Evolutionary conservation across 2,888 invertebrate genomes (phyloP), one percentile per base, ranked within the genome.

Genomic region (Philonicus albiceps): DNA sequence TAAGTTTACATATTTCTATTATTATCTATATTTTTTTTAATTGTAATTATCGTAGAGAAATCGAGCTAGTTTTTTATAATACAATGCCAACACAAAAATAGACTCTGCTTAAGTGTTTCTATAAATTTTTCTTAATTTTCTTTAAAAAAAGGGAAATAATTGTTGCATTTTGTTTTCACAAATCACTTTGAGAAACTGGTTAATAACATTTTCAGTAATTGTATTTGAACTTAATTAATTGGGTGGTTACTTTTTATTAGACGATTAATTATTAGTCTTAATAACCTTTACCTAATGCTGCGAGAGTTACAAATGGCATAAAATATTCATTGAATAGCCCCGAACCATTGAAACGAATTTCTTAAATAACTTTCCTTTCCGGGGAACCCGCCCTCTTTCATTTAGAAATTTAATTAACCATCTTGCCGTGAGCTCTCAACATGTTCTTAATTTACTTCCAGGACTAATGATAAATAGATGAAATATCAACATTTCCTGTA

Each of bases 391-490:
- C 31, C 22, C 30, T 27, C 78, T 13, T 49, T 31, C 53, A 8
- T 2, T 30, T 31, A 19, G 22, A 34, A 84, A 84, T 84, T 72
- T 84, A 55, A 72, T 84, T 72, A 84, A 85, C 72, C 40, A 85
- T n/a, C n/a, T 8, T 53, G 31, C 55, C 22, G 31, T 37, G 4
- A 7, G 37, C 22, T 83, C 31, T 83, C 83, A 83, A 55, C 22
- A 83, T 83, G 83, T 72, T 72, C 83, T 83, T 83, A 37, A 83
- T 83, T 83, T 83, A 83, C 27, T 83, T 83, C n/a, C 72, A 83
- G 83, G 83, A 83, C 83, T 83, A 83, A 83, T 83, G 83, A 83
- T 83, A 72, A 83, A 83, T 72, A 83, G 83, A 83, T 83, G 83
- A 83, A 83, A 83, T 83, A 83, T 83, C 83, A 83, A 72, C 83